phyloP scores from a whole-genome alignment of 2,797 vertebrate species.

The Syngnathus acus region DNA sequence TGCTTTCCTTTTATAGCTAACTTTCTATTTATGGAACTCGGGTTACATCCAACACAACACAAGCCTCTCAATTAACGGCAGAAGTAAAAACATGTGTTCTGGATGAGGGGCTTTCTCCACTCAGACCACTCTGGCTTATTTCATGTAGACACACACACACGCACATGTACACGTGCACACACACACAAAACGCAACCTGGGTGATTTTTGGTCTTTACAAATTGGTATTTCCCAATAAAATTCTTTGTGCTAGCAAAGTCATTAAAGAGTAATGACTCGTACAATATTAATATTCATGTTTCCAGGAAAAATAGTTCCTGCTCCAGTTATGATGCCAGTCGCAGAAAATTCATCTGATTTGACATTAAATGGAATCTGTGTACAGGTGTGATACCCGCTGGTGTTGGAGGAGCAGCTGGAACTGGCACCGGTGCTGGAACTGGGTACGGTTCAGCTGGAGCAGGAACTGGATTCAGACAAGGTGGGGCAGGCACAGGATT shows the following conservation, averaged over 20 bases:
- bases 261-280: conserved; percentile 37
- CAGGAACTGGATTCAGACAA: conserved; percentile 38
- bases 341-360: not conserved
- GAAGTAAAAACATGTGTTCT: conserved; percentile 29
- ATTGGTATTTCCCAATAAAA: conserved; percentile 20
- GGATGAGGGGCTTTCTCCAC: conserved; percentile 34
- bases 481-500: conserved; percentile 44
- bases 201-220: conserved; percentile 16
- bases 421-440: conserved; percentile 49
- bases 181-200: not conserved
- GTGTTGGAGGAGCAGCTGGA: conserved; percentile 50
- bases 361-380: not conserved
- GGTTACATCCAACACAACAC: conserved; percentile 42
- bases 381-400: conserved; percentile 67
- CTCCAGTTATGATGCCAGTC: not conserved
- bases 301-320: not conserved
- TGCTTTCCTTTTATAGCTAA: conserved; percentile 65
- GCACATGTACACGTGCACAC: not conserved
- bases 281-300: conserved; percentile 3
- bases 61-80: conserved; percentile 48
- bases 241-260: conserved; percentile 8
- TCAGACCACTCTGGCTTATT: conserved; percentile 20
- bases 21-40: conserved; percentile 49
- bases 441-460: conserved; percentile 43
- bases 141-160: not conserved